Conservation (phyloP, 2,888 invertebrate species). For the Hesperia comma region DNA sequence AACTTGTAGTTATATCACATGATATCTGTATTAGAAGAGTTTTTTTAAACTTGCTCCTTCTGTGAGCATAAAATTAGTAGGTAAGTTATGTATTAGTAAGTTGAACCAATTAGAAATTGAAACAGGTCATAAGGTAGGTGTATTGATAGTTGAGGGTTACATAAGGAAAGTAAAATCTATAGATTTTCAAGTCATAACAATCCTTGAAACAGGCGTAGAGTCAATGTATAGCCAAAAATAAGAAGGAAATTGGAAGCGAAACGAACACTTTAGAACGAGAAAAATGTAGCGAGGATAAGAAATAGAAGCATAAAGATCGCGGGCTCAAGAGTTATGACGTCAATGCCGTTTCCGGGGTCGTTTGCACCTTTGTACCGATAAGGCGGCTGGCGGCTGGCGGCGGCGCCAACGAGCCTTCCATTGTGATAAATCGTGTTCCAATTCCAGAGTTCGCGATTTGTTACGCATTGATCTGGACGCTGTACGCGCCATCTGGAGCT, state of each 20-base stretch:
- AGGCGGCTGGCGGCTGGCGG: background rate
- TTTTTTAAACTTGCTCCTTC: too few relatives aligned
- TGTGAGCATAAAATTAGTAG: too few relatives aligned
- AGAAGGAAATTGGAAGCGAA: background rate
- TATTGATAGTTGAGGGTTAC: too few relatives aligned
- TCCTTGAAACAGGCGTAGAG: too few relatives aligned
- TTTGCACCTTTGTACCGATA: conserved; percentile 24
- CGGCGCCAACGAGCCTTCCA: conserved; percentile 24
- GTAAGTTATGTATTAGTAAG: too few relatives aligned
- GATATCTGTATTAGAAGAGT: too few relatives aligned
- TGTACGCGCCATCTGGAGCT: conserved; percentile 10
- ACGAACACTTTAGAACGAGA: background rate
- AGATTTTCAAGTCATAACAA: too few relatives aligned
- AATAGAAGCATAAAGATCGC: conserved; percentile 7
- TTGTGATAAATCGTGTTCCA: conserved; percentile 29
- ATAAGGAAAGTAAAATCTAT: too few relatives aligned
- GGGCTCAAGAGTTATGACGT: conserved; percentile 10
- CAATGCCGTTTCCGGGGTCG: conserved; percentile 10
- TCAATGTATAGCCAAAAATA: too few relatives aligned
- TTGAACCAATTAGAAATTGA: too few relatives aligned
- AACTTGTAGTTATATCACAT: too few relatives aligned
- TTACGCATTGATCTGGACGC: conserved; percentile 24
- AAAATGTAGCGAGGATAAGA: background rate
- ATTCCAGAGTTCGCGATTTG: conserved; percentile 19
- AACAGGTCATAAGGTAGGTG: too few relatives aligned